Evolutionary conservation across 1,140 invertebrate species (phyloP).

Genomic region (Drosophila aff.): DNA sequence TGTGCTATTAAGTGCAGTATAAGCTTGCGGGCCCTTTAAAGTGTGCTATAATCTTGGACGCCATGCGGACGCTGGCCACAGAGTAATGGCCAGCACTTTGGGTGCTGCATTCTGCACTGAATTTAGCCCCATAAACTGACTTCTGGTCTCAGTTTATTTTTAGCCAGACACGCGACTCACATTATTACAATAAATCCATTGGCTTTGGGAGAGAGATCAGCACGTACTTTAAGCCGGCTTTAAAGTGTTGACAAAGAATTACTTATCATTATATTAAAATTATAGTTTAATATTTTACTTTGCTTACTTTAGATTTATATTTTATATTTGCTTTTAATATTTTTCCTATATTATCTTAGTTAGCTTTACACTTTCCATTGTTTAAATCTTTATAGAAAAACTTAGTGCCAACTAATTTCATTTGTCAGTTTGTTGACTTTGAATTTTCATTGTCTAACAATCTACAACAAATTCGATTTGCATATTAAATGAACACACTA

Average conservation of each 20-base stretch:
- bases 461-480: constrained; percentile 56
- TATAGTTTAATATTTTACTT: not conserved
- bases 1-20: constrained; percentile 81
- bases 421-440: constrained; percentile 66
- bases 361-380: not conserved
- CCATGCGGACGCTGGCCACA: constrained; percentile 6
- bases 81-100: constrained; percentile 57
- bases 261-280: not conserved
- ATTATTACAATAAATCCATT: constrained; percentile 46
- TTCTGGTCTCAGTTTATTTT: constrained; percentile 22
- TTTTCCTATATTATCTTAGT: not conserved
- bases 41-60: constrained; percentile 69
- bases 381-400: not conserved
- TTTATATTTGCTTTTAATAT: not conserved
- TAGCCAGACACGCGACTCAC: constrained; percentile 12
- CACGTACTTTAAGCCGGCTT: constrained; percentile 4
- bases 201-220: constrained; percentile 21
- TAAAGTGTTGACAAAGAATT: not conserved
- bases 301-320: not conserved
- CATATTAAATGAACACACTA: constrained; percentile 62
- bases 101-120: constrained; percentile 43
- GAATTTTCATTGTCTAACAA: constrained; percentile 53
- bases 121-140: constrained; percentile 57
- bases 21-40: constrained; percentile 75
- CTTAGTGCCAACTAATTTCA: constrained; percentile 2